These are phyloP conservation scores for Labroides dimidiatus DNA, from an alignment of 2,797 vertebrate species.

Conservation along the genomic window DNA sequence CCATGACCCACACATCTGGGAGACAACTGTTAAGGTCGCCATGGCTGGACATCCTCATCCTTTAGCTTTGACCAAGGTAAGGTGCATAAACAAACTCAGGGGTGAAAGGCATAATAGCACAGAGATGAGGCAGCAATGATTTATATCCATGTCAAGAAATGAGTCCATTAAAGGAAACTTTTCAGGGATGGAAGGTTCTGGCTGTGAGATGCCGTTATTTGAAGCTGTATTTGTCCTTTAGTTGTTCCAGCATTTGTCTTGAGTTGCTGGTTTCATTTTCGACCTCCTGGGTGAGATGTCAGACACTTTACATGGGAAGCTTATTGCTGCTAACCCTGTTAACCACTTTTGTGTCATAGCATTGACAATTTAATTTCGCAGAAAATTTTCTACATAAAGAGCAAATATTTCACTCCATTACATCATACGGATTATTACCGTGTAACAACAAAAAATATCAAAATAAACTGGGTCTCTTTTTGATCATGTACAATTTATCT, in stretches of 20 bases:
- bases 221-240: not conserved
- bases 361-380: too few relatives aligned
- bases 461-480: too few relatives aligned
- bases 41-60: conserved; percentile 85
- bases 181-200: not conserved
- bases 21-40: conserved; percentile 88
- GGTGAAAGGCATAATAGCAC: not conserved
- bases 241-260: not conserved
- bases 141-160: too few relatives aligned
- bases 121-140: not conserved
- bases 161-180: too few relatives aligned
- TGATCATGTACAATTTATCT: too few relatives aligned
- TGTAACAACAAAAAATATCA: too few relatives aligned
- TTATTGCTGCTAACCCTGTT: too few relatives aligned
- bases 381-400: too few relatives aligned
- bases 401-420: too few relatives aligned
- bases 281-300: not conserved
- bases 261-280: not conserved
- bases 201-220: not conserved
- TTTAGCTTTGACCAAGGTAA: conserved; percentile 80
- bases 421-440: too few relatives aligned
- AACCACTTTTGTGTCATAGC: too few relatives aligned
- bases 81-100: not conserved
- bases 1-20: conserved; percentile 87
- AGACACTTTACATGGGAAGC: too few relatives aligned